Evolutionary conservation across 2,888 invertebrate genomes (phyloP).

Genomic region (Muschampia plurimacula): DNA sequence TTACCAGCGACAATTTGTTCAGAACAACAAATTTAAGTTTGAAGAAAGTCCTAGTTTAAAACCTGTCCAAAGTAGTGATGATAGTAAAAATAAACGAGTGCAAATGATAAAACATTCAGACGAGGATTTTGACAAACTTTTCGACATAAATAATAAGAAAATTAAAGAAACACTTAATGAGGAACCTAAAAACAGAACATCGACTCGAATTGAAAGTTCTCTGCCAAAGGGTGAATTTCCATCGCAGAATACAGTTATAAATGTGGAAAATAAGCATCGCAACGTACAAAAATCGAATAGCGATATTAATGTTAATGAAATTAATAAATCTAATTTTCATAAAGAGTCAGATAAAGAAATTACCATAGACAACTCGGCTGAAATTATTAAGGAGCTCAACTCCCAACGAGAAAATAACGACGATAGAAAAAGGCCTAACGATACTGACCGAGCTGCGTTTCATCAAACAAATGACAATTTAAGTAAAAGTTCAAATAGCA

Average conservation of each 20-base stretch:
- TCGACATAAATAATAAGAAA: not conserved
- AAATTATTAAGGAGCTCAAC: not conserved
- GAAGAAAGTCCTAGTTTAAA: not conserved
- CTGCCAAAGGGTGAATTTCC: not conserved
- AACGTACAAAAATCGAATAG: not conserved
- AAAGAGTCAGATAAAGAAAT: not conserved
- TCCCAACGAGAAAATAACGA: not conserved
- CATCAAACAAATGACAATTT: not conserved
- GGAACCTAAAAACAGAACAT: not conserved
- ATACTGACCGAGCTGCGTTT: not conserved
- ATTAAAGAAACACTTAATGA: not conserved
- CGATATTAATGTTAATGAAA: not conserved
- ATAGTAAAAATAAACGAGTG: not conserved
- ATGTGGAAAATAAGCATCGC: not conserved
- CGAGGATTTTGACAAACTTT: too few relatives aligned
- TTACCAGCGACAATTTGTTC: not conserved
- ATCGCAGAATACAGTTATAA: not conserved
- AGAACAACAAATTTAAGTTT: not conserved
- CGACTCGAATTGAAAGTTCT: not conserved
- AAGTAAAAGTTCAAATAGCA: constrained; percentile 49
- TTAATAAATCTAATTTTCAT: not conserved
- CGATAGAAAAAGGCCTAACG: not conserved
- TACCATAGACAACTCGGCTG: not conserved
- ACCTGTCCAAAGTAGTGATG: not conserved
- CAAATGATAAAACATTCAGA: too few relatives aligned